phyloP scores from a whole-genome alignment of 2,888 invertebrate genomes.

The Ormyrus pomaceus region DNA sequence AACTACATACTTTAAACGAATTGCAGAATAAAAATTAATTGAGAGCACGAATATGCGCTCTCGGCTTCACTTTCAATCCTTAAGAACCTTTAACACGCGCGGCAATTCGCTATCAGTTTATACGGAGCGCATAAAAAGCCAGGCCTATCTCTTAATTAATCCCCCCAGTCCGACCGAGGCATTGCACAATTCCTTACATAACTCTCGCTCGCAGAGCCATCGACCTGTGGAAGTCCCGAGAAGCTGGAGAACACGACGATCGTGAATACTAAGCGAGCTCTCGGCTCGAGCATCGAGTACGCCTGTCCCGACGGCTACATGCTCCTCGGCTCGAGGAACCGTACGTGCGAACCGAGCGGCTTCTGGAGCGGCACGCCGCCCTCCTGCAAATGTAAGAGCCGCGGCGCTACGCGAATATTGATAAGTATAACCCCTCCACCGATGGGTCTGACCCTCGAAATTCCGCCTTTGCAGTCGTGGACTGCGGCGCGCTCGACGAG shows the following conservation, averaged over 20 bases:
- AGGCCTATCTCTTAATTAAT: neutral
- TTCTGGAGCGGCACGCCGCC: slow-evolving; percentile 91
- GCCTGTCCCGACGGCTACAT: slow-evolving; percentile 89
- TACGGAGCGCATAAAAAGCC: too few relatives aligned
- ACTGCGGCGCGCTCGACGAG: slow-evolving; percentile 84
- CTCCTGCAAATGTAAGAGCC: slow-evolving; percentile 86
- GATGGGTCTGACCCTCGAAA: neutral
- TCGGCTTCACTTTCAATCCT: too few relatives aligned
- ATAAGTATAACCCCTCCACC: neutral
- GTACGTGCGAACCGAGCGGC: slow-evolving; percentile 85
- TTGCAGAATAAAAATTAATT: too few relatives aligned
- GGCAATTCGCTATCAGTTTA: too few relatives aligned
- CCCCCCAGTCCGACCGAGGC: too few relatives aligned
- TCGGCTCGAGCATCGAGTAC: slow-evolving; percentile 86
- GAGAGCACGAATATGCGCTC: too few relatives aligned
- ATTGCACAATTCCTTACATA: neutral
- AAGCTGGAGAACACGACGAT: slow-evolving; percentile 90
- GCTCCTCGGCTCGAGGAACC: slow-evolving; percentile 82
- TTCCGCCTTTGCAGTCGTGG: slow-evolving; percentile 80
- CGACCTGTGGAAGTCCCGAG: slow-evolving; percentile 92
- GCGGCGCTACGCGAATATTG: neutral
- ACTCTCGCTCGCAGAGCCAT: slow-evolving; percentile 78
- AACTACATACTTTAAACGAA: too few relatives aligned
- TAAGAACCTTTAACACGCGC: too few relatives aligned
- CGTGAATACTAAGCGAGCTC: slow-evolving; percentile 81